Percentiles rank a stretch among this genome's conserved stretches.
Conservation (phyloP, 2,113 vertebrate genomes). For the Cnemophilus loriae region DNA sequence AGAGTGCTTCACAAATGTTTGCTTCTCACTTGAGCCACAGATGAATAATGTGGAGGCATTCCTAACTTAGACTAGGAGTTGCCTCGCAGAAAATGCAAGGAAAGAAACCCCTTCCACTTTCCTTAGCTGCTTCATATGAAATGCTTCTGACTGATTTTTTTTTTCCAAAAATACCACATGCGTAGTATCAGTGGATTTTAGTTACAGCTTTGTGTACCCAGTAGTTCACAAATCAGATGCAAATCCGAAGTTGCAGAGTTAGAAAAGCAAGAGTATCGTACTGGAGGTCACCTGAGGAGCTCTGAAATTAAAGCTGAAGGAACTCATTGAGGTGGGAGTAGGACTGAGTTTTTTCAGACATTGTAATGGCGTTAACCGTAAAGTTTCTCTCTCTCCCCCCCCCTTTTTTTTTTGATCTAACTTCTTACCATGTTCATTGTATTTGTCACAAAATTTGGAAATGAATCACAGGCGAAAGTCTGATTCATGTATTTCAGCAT, state of each 20-base stretch:
- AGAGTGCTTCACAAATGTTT: constrained; percentile 10
- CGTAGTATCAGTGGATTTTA: not conserved
- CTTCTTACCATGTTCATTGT: not conserved
- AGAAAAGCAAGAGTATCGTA: not conserved
- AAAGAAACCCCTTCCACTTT: not conserved
- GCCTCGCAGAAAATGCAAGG: not conserved
- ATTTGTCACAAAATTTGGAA: not conserved
- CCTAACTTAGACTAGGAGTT: not conserved
- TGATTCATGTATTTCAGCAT: not conserved
- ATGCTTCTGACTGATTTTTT: not conserved
- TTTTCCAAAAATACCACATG: not conserved
- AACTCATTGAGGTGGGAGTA: not conserved
- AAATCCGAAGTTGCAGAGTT: not conserved
- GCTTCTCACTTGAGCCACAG: not conserved
- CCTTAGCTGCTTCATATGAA: not conserved
- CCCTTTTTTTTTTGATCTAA: not conserved
- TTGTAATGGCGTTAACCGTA: not conserved
- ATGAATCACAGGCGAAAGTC: not conserved
- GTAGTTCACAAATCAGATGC: not conserved
- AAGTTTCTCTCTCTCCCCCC: not conserved
- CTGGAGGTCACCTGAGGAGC: not conserved
- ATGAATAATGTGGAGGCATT: constrained; percentile 8
- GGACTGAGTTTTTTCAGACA: not conserved
- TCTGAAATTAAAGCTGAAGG: not conserved
- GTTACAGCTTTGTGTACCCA: not conserved